phyloP scores from a whole-genome alignment of 2,113 vertebrate species.

The Sarotherodon lohbergeri region DNA sequence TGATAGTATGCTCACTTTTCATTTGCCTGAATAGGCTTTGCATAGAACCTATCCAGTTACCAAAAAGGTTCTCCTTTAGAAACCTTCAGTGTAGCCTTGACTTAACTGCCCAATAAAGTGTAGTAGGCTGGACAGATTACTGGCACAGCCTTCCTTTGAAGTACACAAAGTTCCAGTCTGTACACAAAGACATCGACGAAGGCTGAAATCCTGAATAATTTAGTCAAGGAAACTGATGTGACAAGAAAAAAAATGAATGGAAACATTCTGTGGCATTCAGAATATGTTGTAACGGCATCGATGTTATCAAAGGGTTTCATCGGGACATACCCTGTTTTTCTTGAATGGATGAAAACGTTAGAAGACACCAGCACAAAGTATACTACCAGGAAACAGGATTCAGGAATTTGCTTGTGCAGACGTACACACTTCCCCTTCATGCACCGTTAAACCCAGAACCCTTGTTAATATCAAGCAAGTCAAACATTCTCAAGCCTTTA shows the following conservation, averaged over 20 bases:
- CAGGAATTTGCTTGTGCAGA: not conserved
- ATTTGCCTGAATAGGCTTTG: not conserved
- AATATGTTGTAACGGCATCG: not conserved
- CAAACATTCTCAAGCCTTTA: not conserved
- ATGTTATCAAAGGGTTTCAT: not conserved
- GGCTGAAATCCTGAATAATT: not conserved
- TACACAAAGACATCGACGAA: not conserved
- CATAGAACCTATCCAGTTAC: not conserved
- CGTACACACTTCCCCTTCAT: not conserved
- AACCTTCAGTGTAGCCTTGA: not conserved
- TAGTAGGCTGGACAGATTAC: not conserved
- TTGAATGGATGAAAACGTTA: not conserved
- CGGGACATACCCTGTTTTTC: not conserved
- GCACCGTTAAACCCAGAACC: not conserved
- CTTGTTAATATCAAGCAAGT: not conserved
- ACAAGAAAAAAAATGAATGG: not conserved
- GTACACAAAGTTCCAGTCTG: too few species aligned
- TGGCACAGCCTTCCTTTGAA: not conserved
- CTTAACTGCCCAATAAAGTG: not conserved
- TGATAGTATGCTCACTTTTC: not conserved
- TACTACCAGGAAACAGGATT: not conserved
- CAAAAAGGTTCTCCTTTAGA: not conserved
- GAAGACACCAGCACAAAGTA: not conserved
- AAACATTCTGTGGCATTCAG: not conserved
- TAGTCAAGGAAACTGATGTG: not conserved